These are phyloP conservation scores for Micropoecilia bifurca DNA, from an alignment of 2,797 vertebrate genomes.

Conservation along the genomic window DNA sequence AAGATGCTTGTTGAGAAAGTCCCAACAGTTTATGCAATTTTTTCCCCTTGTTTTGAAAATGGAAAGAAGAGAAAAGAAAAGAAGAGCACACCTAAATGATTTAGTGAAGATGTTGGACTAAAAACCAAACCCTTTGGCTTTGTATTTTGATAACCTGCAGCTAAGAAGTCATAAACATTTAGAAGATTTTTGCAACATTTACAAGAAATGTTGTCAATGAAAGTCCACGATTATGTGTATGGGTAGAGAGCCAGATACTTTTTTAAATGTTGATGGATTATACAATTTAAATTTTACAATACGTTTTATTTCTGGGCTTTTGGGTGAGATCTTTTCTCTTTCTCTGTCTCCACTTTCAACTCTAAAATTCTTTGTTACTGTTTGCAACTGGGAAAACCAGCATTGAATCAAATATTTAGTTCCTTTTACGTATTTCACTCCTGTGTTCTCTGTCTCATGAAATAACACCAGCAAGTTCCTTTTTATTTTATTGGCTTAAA, in stretches of 20 bases:
- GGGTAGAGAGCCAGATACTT: neutral
- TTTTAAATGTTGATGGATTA: neutral
- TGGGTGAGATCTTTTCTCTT: neutral
- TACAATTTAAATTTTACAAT: neutral
- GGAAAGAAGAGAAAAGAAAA: neutral
- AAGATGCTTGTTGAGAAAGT: neutral
- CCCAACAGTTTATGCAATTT: neutral
- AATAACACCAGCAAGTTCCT: neutral
- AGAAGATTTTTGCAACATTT: neutral
- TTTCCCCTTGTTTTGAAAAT: neutral
- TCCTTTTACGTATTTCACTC: neutral
- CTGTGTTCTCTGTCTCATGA: neutral
- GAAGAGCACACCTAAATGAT: neutral
- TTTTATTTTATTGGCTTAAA: no score
- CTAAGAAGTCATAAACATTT: neutral
- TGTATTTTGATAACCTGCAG: neutral
- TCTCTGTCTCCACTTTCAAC: no score
- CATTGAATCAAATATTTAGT: neutral
- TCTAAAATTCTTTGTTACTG: neutral
- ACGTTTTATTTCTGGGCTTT: neutral
- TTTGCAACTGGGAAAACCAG: neutral
- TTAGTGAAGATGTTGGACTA: neutral
- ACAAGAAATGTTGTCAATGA: neutral
- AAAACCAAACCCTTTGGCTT: neutral
- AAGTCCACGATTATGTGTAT: neutral